Base-by-base conservation (phyloP, 1,140 invertebrate genomes). In the Macrostomum lignano region DNA sequence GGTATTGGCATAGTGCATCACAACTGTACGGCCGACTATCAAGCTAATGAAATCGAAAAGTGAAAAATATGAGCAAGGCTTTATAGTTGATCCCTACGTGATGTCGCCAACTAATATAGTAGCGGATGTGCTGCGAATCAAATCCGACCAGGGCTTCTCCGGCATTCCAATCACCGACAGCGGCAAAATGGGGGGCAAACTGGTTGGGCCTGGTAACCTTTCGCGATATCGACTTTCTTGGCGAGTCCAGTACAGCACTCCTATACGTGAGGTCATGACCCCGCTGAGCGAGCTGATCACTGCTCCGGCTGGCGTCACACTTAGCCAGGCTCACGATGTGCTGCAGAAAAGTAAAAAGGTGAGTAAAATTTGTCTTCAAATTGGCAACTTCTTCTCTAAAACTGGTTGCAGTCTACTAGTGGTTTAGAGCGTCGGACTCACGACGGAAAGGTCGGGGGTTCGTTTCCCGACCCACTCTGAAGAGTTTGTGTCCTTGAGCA, bases 1-100 rank as follows among this genome's bases (percentile, higher is more conserved):
- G 82, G 84, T 21, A 86, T 91, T 48, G 86, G 88, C 13, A 84
- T 98, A 37, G 93, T 98, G 46, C 88, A 98, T 63, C 78, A 88
- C 49, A 98, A 98, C 54, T 96, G 88, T 55, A 72, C 74, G 0
- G 64, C 75, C 4, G 74, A 86, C 40, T 81, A 79, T 55, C 88
- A 96, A 63, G 79, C 84, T 9, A 73, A 72, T 50, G 84, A 98
- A 67, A 84, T 96, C 9, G 65, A 70, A 38, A 93, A n/a, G n/a
- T n/a, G n/a, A n/a, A n/a, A 61, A 61, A 48, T 96, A 94, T 55
- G 88, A 96, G 56, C 88, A 96, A 60, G 88, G 88, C 7, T 96
- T 96, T 48, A 94, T 96, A 44, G 65, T 76, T 30, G 77, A 93
- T 53, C 88, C 88, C 3, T 69, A 84, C 10, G 82, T 88, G 14